These are phyloP conservation scores for Cosmopolites sordidus DNA, from an alignment of 2,888 invertebrate species.

Conservation along the genomic window DNA sequence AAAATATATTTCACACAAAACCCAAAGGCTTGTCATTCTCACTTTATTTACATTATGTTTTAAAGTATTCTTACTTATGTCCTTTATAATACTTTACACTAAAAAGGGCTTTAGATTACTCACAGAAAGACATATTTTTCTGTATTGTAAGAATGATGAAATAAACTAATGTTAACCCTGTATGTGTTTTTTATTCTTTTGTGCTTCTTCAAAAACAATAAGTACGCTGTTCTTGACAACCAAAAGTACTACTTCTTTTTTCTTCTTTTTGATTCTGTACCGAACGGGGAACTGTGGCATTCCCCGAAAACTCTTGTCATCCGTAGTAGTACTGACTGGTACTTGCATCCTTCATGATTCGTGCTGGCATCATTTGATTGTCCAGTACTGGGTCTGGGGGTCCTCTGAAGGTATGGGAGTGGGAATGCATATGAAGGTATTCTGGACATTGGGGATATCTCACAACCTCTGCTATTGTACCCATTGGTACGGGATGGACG, in stretches of 20 bases:
- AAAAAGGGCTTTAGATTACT: no score
- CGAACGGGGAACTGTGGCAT: slow-evolving; percentile 31
- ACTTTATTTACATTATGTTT: not conserved
- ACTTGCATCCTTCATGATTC: slow-evolving; percentile 33
- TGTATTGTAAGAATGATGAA: no score
- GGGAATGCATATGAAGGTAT: slow-evolving; percentile 33
- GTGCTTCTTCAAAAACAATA: slow-evolving; percentile 41
- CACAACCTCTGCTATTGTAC: slow-evolving; percentile 46
- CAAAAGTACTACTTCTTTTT: slow-evolving; percentile 36
- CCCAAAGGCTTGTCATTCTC: not conserved
- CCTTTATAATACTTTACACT: not conserved
- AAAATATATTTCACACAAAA: not conserved
- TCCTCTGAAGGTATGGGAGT: slow-evolving; percentile 44
- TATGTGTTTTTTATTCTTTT: not conserved
- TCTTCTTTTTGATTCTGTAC: slow-evolving; percentile 19
- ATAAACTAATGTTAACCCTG: not conserved
- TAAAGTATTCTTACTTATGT: not conserved
- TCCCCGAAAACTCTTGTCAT: slow-evolving; percentile 56
- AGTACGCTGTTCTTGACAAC: slow-evolving; percentile 47
- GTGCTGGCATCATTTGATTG: slow-evolving; percentile 54
- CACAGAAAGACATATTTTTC: no score
- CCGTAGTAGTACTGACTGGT: slow-evolving; percentile 61
- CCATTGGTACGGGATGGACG: slow-evolving; percentile 48
- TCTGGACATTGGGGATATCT: slow-evolving; percentile 25
- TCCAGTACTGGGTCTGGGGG: slow-evolving; percentile 47